phyloP scores from a whole-genome alignment of 2,113 vertebrate genomes.

The Naja naja region DNA sequence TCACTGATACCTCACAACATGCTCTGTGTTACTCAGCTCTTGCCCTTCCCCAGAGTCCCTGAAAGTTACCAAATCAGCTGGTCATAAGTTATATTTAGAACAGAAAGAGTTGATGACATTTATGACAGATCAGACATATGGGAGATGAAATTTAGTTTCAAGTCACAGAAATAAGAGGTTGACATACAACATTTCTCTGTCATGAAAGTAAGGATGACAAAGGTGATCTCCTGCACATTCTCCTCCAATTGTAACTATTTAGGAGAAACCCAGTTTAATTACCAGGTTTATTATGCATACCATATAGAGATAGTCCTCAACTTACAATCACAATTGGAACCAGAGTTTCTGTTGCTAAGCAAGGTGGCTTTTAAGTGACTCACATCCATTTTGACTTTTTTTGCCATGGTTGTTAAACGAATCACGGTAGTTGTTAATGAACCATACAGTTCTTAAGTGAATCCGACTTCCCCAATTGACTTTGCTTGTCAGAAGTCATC shows the following conservation, averaged over 20 bases:
- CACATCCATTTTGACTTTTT: background rate
- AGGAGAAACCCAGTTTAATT: background rate
- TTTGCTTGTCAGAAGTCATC: too few relatives aligned
- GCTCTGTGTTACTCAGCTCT: background rate
- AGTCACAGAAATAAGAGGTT: background rate
- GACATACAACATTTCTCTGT: background rate
- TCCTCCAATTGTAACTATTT: background rate
- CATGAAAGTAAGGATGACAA: background rate
- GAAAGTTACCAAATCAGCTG: conserved; percentile 2
- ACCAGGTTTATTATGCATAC: background rate
- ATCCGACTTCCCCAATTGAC: too few relatives aligned
- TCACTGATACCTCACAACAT: background rate
- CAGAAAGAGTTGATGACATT: background rate
- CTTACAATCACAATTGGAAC: background rate
- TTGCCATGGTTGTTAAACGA: too few relatives aligned
- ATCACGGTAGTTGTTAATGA: too few relatives aligned
- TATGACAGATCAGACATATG: background rate
- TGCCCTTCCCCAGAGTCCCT: background rate
- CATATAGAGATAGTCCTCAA: background rate
- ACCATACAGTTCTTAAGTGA: too few relatives aligned
- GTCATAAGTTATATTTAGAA: conserved; percentile 11
- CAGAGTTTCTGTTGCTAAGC: background rate
- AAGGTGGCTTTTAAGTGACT: background rate
- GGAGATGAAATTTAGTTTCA: background rate
- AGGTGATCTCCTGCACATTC: background rate